A percentile compares a stretch with the other conserved stretches of the same genome.
These are phyloP conservation scores for Amazona ochrocephala DNA, from an alignment of 2,797 vertebrate species.

Conservation along the genomic window DNA sequence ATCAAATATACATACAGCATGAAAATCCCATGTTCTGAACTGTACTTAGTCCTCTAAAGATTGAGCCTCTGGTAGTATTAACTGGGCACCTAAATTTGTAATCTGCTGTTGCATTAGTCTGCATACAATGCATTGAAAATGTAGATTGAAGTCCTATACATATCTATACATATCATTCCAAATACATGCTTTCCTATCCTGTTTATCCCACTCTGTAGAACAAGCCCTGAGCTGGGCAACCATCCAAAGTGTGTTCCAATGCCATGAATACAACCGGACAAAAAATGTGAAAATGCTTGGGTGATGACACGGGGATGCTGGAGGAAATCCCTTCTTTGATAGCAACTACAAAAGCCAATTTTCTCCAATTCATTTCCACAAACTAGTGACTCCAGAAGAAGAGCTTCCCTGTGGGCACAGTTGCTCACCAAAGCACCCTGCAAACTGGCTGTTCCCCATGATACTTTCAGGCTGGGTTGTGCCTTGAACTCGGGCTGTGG, in stretches of 20 bases:
- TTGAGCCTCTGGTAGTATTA: neutral
- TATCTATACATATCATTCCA: neutral
- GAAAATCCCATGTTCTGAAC: neutral
- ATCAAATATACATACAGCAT: neutral
- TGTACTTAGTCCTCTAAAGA: neutral
- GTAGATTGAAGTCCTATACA: neutral
- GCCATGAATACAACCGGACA: neutral
- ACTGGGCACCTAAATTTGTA: neutral
- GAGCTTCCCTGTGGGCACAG: neutral
- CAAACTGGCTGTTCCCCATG: fast-evolving
- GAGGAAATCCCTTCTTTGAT: neutral
- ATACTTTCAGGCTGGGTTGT: neutral
- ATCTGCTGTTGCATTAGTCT: neutral
- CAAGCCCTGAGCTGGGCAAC: neutral
- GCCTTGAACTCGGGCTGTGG: neutral
- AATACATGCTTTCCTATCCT: neutral
- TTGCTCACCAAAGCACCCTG: neutral
- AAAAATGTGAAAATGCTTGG: neutral
- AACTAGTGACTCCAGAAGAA: neutral
- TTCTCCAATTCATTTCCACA: neutral
- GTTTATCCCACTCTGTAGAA: neutral
- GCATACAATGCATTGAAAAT: neutral
- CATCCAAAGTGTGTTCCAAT: neutral
- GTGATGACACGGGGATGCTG: neutral
- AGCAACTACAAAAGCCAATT: neutral